These are phyloP conservation scores for Odontesthes bonariensis DNA, from an alignment of 2,113 vertebrate genomes.

Conservation along the genomic window DNA sequence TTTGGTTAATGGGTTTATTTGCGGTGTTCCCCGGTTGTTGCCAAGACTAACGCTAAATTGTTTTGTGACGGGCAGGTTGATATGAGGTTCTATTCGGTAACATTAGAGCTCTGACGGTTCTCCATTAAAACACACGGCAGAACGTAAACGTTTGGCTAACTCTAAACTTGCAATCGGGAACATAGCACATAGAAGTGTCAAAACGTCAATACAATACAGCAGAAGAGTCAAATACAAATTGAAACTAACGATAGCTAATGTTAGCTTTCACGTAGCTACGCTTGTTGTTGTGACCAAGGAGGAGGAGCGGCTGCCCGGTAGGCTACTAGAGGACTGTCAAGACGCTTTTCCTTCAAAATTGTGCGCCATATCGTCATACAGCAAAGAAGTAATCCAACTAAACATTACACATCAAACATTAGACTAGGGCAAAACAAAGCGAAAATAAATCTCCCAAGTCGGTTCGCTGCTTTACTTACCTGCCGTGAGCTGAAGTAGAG, in stretches of 20 bases:
- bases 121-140: constrained; percentile 31
- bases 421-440: not conserved
- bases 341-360: constrained; percentile 70
- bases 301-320: constrained; percentile 75
- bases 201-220: not conserved
- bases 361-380: constrained; percentile 74
- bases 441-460: not conserved
- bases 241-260: constrained; percentile 22
- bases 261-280: constrained; percentile 28
- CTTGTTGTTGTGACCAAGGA: constrained; percentile 71
- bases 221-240: not conserved
- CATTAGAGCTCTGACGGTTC: constrained; percentile 36
- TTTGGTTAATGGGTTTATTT: not conserved
- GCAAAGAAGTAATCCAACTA: constrained; percentile 18
- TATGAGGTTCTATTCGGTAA: constrained; percentile 40
- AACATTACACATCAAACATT: not conserved
- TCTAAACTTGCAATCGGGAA: constrained; percentile 11
- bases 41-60: not conserved
- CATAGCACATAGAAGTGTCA: not conserved
- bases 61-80: constrained; percentile 54
- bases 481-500: constrained; percentile 77
- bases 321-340: constrained; percentile 57
- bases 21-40: not conserved
- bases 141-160: constrained; percentile 12
- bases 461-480: constrained; percentile 58